Percentiles rank a stretch among this genome's conserved stretches.
Conservation (phyloP, 2,797 vertebrate genomes). For the Hoplostethus atlanticus region DNA sequence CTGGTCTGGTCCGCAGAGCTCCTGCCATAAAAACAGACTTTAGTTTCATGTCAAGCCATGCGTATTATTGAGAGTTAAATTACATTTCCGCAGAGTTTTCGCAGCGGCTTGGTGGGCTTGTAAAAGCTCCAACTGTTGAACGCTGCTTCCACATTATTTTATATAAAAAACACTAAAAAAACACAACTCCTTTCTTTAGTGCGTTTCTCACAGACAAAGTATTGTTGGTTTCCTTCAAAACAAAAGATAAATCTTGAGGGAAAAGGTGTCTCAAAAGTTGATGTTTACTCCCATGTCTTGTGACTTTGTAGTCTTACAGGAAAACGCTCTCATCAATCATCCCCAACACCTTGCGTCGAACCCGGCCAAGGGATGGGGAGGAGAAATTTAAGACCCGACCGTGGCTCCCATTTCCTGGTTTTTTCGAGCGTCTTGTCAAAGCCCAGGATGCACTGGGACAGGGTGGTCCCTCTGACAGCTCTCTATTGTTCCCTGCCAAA, state of each 20-base stretch:
- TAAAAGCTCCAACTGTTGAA: slow-evolving; percentile 53
- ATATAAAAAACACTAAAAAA: not conserved
- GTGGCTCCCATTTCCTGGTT: slow-evolving; percentile 66
- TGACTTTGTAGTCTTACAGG: slow-evolving; percentile 48
- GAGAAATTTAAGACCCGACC: slow-evolving; percentile 67
- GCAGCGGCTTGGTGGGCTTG: slow-evolving; percentile 51
- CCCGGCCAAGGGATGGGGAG: slow-evolving; percentile 16
- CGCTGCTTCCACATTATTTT: slow-evolving; percentile 35
- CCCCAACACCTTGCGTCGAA: slow-evolving; percentile 54
- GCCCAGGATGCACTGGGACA: slow-evolving; percentile 62
- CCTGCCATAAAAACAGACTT: slow-evolving; percentile 47
- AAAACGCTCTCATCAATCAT: slow-evolving; percentile 77
- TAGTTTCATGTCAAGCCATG: slow-evolving; percentile 55
- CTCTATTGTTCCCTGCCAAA: slow-evolving; percentile 55
- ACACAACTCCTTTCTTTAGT: not conserved
- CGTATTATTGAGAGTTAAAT: slow-evolving; percentile 60
- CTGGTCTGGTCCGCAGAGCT: slow-evolving; percentile 31
- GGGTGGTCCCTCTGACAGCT: slow-evolving; percentile 66
- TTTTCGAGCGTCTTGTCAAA: slow-evolving; percentile 50
- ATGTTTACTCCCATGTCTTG: slow-evolving; percentile 49
- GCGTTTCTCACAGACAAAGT: slow-evolving; percentile 22
- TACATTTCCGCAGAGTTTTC: slow-evolving; percentile 51
- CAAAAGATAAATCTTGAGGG: not conserved
- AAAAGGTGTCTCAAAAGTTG: slow-evolving; percentile 56
- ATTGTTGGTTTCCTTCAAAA: slow-evolving; percentile 40